These are phyloP conservation scores for Botrylloides violaceus DNA, from an alignment of 23 tunicate species.

Conservation along the genomic window DNA sequence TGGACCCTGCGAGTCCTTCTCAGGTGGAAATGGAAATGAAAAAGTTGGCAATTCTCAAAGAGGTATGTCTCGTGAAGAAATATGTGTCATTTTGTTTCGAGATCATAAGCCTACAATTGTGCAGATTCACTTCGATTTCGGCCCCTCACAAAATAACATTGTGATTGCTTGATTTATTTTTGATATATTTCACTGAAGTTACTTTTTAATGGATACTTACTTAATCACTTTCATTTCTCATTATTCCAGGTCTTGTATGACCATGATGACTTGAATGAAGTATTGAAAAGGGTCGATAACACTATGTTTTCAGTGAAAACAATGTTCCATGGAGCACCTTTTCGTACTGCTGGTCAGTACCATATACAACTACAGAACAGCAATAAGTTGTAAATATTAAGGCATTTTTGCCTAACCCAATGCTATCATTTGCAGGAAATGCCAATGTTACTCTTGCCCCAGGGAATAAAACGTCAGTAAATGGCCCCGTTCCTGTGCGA, in stretches of 20 bases:
- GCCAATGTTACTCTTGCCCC: constrained; percentile 74
- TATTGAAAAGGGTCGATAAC: constrained; percentile 67
- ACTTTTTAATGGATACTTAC: background rate
- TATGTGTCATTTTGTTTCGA: too few species aligned
- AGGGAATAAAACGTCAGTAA: constrained; percentile 15
- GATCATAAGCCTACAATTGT: too few species aligned
- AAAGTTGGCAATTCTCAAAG: constrained; percentile 68
- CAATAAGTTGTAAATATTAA: too few species aligned
- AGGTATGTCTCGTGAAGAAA: too few species aligned
- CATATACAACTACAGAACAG: too few species aligned
- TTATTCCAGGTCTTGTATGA: constrained; percentile 73
- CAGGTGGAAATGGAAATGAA: constrained; percentile 88
- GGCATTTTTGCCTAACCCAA: too few species aligned
- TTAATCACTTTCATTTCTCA: background rate
- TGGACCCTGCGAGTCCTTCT: constrained; percentile 72
- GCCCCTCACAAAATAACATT: too few species aligned
- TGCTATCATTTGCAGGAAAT: constrained; percentile 36
- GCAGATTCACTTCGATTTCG: too few species aligned
- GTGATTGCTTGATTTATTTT: too few species aligned
- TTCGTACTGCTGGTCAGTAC: constrained; percentile 12
- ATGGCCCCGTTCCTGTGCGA: constrained; percentile 24
- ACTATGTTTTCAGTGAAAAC: constrained; percentile 82
- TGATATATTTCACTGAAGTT: too few species aligned
- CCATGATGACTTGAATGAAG: constrained; percentile 89
- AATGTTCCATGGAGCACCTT: constrained; percentile 58